These are phyloP conservation scores for Pandemis heparana DNA, from an alignment of 2,888 invertebrate genomes.

Conservation along the genomic window DNA sequence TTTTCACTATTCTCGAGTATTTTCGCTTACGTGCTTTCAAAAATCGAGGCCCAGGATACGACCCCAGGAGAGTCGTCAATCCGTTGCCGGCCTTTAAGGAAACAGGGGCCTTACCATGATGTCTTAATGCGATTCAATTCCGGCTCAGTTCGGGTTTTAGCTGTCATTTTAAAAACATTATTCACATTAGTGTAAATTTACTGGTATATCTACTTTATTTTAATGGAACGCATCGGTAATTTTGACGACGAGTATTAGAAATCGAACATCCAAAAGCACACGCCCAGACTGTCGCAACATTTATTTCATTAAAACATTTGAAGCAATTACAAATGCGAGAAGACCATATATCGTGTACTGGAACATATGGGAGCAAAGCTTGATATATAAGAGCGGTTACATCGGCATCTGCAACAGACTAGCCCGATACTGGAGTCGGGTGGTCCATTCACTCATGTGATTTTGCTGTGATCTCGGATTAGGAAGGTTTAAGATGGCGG, in stretches of 20 bases:
- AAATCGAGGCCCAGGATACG: too few species aligned
- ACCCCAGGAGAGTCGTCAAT: too few species aligned
- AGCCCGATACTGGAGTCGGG: constrained; percentile 49
- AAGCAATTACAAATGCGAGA: constrained; percentile 31
- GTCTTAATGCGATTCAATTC: too few species aligned
- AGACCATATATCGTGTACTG: constrained; percentile 34
- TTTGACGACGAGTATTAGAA: not conserved
- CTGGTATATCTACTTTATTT: too few species aligned
- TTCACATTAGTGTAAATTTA: too few species aligned
- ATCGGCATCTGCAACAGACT: constrained; percentile 46
- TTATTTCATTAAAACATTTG: constrained; percentile 12
- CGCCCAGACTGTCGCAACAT: constrained; percentile 13
- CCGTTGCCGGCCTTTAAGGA: too few species aligned
- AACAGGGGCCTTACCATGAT: too few species aligned
- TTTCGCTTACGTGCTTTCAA: too few species aligned
- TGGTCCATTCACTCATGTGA: constrained; percentile 57
- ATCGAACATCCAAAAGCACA: constrained; percentile 28
- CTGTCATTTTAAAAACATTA: too few species aligned
- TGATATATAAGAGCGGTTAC: constrained; percentile 52
- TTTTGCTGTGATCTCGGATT: constrained; percentile 54
- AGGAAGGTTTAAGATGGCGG: constrained; percentile 47
- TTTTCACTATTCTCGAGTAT: too few species aligned
- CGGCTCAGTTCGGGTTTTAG: too few species aligned
- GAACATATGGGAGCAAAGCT: not conserved
- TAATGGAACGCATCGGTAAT: too few species aligned